phyloP scores from a whole-genome alignment of 1,140 invertebrate species.

The Ceratina calcarata region DNA sequence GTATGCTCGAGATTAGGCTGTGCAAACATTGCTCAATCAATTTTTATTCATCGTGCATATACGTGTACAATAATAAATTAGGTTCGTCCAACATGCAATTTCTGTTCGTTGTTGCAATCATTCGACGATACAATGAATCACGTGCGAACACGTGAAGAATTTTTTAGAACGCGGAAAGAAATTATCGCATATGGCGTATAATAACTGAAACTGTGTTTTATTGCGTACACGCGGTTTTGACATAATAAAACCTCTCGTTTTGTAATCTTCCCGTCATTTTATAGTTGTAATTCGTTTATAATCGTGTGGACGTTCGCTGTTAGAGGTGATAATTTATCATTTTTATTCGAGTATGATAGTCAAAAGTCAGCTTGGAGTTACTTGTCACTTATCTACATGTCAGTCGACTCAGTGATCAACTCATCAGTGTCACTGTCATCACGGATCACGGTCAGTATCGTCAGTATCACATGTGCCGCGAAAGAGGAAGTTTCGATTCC shows the following conservation, averaged over 20 bases:
- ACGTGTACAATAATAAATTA: background rate
- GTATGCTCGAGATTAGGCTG: background rate
- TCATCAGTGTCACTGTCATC: too few species aligned
- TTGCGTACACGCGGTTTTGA: background rate
- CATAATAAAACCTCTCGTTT: background rate
- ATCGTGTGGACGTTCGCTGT: too few species aligned
- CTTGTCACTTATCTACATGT: too few species aligned
- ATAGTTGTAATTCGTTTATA: too few species aligned
- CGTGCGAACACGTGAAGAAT: background rate
- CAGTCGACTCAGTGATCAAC: too few species aligned
- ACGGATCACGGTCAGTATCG: too few species aligned
- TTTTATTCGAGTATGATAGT: too few species aligned
- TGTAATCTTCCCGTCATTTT: background rate
- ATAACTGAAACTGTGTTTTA: background rate
- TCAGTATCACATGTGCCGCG: background rate
- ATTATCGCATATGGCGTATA: slow-evolving; percentile 5
- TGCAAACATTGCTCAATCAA: slow-evolving; percentile 10
- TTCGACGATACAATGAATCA: background rate
- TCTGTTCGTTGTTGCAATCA: background rate
- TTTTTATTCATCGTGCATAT: slow-evolving; percentile 13
- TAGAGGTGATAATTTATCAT: too few species aligned
- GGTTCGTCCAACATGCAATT: background rate
- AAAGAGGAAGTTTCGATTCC: background rate
- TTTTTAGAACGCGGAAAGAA: background rate
- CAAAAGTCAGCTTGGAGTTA: too few species aligned